phyloP scores from a whole-genome alignment of 2,888 invertebrate species.

The Drosophila sordidula region DNA sequence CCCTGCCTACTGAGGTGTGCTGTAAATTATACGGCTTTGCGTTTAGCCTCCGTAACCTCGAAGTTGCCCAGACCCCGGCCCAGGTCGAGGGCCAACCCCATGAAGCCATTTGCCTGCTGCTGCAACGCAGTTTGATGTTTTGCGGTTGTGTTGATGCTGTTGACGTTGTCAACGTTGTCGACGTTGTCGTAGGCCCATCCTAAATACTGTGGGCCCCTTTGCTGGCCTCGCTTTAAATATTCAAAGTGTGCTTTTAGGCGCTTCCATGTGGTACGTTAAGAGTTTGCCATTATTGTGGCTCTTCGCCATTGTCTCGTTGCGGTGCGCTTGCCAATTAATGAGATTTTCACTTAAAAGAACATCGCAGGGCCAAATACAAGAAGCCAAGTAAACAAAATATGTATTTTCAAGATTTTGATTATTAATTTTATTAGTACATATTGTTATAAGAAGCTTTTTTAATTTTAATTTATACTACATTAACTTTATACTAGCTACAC shows the following conservation, averaged over 20 bases:
- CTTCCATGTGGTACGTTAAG: conserved; percentile 25
- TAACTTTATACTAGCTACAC: no score
- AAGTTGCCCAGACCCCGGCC: conserved; percentile 36
- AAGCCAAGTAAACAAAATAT: neutral
- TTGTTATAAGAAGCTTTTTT: no score
- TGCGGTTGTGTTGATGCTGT: conserved; percentile 71
- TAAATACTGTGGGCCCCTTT: conserved; percentile 8
- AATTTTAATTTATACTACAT: no score
- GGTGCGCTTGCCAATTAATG: conserved; percentile 58
- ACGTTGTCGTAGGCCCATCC: conserved; percentile 14
- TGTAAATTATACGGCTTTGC: conserved; percentile 78
- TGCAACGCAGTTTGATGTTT: conserved; percentile 72
- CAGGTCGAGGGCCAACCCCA: conserved; percentile 4
- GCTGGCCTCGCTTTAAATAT: conserved; percentile 55
- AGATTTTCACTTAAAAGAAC: conserved; percentile 32
- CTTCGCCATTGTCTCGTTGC: conserved; percentile 40
- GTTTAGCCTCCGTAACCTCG: conserved; percentile 67
- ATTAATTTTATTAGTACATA: no score
- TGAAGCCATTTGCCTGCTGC: conserved; percentile 22
- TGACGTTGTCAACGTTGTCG: conserved; percentile 31
- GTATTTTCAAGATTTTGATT: no score
- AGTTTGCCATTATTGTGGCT: conserved; percentile 30
- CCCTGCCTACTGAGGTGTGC: conserved; percentile 49
- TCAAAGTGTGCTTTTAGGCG: conserved; percentile 65
- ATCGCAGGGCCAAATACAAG: neutral